Conservation (phyloP, 2,888 invertebrate species). For the Rhamnusium bicolor region DNA sequence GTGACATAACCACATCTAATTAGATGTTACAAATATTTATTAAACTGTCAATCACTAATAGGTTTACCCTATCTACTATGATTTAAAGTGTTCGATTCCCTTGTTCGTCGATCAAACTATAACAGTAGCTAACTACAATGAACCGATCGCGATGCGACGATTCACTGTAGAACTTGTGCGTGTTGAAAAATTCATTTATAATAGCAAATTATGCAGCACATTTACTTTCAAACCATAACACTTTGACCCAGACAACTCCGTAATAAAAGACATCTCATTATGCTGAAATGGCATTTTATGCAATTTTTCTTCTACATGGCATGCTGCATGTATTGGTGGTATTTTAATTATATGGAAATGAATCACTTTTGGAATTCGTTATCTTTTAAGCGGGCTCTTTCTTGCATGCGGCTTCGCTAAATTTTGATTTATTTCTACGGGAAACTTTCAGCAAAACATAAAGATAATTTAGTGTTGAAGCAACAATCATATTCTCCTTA, state of each 20-base stretch:
- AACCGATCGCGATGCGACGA: no score
- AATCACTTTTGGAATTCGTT: slow-evolving; percentile 58
- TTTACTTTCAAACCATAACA: not conserved
- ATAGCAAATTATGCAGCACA: not conserved
- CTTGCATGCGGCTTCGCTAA: slow-evolving; percentile 46
- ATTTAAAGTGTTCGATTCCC: no score
- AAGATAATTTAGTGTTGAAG: slow-evolving; percentile 52
- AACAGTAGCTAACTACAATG: no score
- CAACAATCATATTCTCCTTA: slow-evolving; percentile 47
- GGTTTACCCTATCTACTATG: no score
- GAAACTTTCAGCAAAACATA: slow-evolving; percentile 52
- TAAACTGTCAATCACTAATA: no score
- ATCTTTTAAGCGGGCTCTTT: slow-evolving; percentile 47
- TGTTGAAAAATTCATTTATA: not conserved
- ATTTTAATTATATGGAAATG: slow-evolving; percentile 63
- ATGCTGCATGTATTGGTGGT: slow-evolving; percentile 46
- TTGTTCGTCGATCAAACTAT: no score
- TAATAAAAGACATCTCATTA: slow-evolving; percentile 38
- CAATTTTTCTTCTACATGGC: slow-evolving; percentile 40
- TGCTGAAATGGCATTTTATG: slow-evolving; percentile 30
- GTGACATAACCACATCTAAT: no score
- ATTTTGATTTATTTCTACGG: slow-evolving; percentile 53
- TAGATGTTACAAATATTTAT: no score
- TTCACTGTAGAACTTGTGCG: not conserved
- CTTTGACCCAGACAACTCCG: not conserved